Evolutionary conservation across 2,797 vertebrate genomes (phyloP), one percentile per base, ranked within the genome.

Genomic region (Gila robusta): DNA sequence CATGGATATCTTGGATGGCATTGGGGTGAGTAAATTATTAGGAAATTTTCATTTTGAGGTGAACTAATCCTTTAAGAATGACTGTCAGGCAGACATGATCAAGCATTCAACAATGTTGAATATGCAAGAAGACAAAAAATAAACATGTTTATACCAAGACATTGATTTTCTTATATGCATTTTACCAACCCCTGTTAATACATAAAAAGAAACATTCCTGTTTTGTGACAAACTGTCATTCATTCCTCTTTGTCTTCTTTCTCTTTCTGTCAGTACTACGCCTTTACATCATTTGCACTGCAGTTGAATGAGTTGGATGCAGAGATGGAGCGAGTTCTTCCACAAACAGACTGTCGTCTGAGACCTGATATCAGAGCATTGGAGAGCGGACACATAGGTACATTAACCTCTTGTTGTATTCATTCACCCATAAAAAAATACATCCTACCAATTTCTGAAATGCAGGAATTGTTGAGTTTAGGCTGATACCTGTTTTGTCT

Each of bases 361-460:
- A 95, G 98, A 87, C 98, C 98, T 14, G 98, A 99, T 89, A 98
- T 99, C 86, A 94, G 96, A 84, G 97, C 98, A 86, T 97, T 99
- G 98, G 98, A 99, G 93, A 98, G 97, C 0, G 98, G 98, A 92
- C 97, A 99, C 85, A 99, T 98, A 93, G 98, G 98, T 99, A 94
- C 12, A 21, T 11, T 10, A 1, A 12, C 11, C 26, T 44, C 41
- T 49, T 49, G 16, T 8, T 37, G 21, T 56, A 12, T 2, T 39
- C 28, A 14, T 52, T 32, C 28, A 35, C 17, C 17, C 26, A 21
- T 16, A 52, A 52, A 66, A 44, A 72, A 28, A 28, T n/a, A 1
- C 52, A 44, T 6, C n/a, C 23, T 5, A n/a, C 56, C 4, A n/a
- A 62, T 5, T 62, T 62, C 23, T 62, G 59, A 62, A 62, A 26